A percentile compares a stretch with the other conserved stretches of the same genome.
phyloP scores from a whole-genome alignment of 2,113 vertebrate species.

The Plecotus auritus region DNA sequence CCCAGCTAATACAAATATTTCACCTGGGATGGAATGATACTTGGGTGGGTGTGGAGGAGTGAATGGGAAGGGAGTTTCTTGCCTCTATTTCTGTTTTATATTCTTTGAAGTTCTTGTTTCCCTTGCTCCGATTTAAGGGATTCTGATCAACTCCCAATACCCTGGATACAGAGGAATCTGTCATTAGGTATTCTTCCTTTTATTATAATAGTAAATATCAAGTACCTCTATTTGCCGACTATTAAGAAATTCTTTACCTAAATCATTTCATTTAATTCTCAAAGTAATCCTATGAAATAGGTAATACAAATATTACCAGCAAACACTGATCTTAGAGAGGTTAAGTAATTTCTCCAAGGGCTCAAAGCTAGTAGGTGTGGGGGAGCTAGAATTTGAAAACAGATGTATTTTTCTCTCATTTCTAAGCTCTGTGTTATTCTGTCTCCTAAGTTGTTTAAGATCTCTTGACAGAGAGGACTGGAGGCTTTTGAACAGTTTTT shows the following conservation, averaged over 20 bases:
- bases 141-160: neutral
- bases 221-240: neutral
- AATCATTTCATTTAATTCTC: neutral
- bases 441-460: neutral
- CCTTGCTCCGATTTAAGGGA: neutral
- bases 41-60: neutral
- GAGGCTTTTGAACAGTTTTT: neutral
- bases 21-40: neutral
- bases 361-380: neutral
- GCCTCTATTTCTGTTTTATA: slow-evolving; percentile 18
- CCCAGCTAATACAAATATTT: neutral
- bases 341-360: neutral
- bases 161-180: neutral
- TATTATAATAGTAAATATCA: neutral
- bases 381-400: neutral
- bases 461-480: neutral
- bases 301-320: neutral
- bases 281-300: neutral
- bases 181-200: neutral
- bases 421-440: neutral
- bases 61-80: neutral
- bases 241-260: slow-evolving; percentile 30
- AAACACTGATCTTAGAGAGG: slow-evolving; percentile 13
- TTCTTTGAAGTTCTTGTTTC: neutral
- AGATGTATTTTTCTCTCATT: slow-evolving; percentile 1